Evolutionary conservation across 2,797 vertebrate genomes (phyloP).

Genomic region (Ctenochaetus hawaiiensis): DNA sequence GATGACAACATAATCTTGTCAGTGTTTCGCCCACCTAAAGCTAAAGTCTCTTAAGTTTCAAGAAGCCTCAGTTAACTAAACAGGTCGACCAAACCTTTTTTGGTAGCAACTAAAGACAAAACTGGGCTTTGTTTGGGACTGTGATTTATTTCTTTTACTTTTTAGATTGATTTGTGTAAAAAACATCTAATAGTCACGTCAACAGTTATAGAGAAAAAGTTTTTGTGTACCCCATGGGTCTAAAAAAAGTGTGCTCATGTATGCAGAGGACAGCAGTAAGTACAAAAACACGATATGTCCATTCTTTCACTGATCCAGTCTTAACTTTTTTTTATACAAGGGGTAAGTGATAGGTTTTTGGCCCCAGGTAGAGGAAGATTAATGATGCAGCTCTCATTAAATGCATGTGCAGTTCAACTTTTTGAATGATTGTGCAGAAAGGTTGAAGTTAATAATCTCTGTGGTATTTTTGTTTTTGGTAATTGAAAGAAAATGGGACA

Average conservation of each 20-base stretch:
- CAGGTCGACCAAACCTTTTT: not conserved
- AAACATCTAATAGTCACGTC: not conserved
- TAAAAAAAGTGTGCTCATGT: not conserved
- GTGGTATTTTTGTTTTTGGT: too few species aligned
- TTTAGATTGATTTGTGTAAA: not conserved
- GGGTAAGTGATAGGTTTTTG: too few species aligned
- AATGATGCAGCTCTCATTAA: too few species aligned
- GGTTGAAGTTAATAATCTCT: too few species aligned
- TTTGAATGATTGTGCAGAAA: too few species aligned
- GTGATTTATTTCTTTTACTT: not conserved
- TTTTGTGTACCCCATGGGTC: not conserved
- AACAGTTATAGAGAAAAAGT: not conserved
- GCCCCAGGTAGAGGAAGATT: too few species aligned
- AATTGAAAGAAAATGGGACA: too few species aligned
- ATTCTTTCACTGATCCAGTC: not conserved
- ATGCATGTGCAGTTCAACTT: too few species aligned
- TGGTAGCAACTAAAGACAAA: slow-evolving; percentile 7
- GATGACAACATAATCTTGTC: slow-evolving; percentile 53
- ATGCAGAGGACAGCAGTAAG: not conserved
- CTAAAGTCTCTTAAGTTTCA: slow-evolving; percentile 27
- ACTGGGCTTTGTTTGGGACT: not conserved
- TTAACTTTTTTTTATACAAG: not conserved
- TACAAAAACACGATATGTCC: not conserved
- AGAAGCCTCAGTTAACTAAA: not conserved
- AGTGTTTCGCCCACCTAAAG: slow-evolving; percentile 43